phyloP scores from a whole-genome alignment of 92 coral and sea anemone species.

The Epizoanthus illoricatus region DNA sequence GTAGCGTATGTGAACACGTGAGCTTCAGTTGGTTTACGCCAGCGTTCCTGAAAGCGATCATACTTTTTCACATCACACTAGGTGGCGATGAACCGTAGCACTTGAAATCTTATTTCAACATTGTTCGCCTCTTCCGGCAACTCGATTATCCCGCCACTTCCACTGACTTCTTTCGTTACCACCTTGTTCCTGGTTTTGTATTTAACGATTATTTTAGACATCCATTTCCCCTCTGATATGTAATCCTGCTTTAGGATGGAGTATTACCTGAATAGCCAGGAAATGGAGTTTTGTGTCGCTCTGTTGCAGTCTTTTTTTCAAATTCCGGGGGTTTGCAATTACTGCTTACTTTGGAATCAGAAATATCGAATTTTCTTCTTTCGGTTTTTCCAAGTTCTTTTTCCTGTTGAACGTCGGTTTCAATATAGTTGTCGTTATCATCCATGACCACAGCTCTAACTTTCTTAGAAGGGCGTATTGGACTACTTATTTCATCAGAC shows the following conservation, averaged over 20 bases:
- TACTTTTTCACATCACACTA: slow-evolving; percentile 44
- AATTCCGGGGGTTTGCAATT: background rate
- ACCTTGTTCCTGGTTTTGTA: background rate
- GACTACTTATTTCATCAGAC: too few species aligned
- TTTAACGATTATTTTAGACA: slow-evolving; percentile 23
- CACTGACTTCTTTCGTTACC: slow-evolving; percentile 7
- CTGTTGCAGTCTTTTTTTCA: background rate
- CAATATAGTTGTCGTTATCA: background rate
- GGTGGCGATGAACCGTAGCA: background rate
- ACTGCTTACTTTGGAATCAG: background rate
- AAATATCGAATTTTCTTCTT: background rate
- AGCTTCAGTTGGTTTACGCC: slow-evolving; percentile 12
- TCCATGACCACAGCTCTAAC: background rate
- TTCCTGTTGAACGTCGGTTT: background rate
- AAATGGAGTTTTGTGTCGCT: background rate
- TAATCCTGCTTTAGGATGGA: background rate
- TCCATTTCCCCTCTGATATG: slow-evolving; percentile 19
- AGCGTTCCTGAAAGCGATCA: slow-evolving; percentile 4
- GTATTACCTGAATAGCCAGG: background rate
- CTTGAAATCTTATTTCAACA: slow-evolving; percentile 24
- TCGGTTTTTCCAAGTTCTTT: background rate
- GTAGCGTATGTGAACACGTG: slow-evolving; percentile 25
- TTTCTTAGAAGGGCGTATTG: slow-evolving; percentile 15
- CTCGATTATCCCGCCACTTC: slow-evolving; percentile 4
- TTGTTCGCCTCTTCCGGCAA: slow-evolving; percentile 19